These are phyloP conservation scores for Zygothrica quintamaculata DNA, from an alignment of 2,888 invertebrate genomes.

Conservation along the genomic window DNA sequence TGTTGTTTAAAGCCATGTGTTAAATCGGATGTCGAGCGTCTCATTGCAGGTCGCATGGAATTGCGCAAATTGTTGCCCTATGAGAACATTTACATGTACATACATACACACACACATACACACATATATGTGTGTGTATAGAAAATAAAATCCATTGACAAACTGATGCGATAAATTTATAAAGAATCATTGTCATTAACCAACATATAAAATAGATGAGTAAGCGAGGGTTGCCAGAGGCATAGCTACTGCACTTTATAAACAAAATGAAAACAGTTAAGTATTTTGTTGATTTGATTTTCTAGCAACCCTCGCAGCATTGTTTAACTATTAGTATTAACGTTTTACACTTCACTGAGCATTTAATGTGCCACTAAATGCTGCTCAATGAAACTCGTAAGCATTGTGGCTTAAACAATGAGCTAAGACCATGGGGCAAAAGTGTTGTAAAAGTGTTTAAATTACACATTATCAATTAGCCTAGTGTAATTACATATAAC, in stretches of 20 bases:
- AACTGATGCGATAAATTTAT: constrained; percentile 35
- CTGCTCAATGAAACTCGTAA: constrained; percentile 42
- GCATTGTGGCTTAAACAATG: constrained; percentile 11
- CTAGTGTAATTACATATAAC: no score
- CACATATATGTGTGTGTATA: no score
- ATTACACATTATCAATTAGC: no score
- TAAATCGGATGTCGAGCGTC: constrained; percentile 16
- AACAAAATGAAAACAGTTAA: no score
- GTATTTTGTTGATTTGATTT: no score
- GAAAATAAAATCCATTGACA: constrained; percentile 17
- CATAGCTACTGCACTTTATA: no score
- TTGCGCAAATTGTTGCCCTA: constrained; percentile 43
- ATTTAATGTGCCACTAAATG: constrained; percentile 36
- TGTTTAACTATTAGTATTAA: no score
- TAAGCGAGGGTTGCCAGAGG: constrained; percentile 28
- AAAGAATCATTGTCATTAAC: constrained; percentile 29
- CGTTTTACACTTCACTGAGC: constrained; percentile 30
- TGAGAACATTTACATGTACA: constrained; percentile 11
- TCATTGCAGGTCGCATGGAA: constrained; percentile 21
- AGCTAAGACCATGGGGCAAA: constrained; percentile 3
- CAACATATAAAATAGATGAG: constrained; percentile 4
- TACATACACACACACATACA: no score
- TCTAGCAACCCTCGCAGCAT: constrained; percentile 40
- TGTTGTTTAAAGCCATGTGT: constrained; percentile 3
- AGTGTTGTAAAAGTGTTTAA: neutral